Base-by-base conservation (phyloP, 2,113 vertebrate species). In the Ranitomeya imitator region DNA sequence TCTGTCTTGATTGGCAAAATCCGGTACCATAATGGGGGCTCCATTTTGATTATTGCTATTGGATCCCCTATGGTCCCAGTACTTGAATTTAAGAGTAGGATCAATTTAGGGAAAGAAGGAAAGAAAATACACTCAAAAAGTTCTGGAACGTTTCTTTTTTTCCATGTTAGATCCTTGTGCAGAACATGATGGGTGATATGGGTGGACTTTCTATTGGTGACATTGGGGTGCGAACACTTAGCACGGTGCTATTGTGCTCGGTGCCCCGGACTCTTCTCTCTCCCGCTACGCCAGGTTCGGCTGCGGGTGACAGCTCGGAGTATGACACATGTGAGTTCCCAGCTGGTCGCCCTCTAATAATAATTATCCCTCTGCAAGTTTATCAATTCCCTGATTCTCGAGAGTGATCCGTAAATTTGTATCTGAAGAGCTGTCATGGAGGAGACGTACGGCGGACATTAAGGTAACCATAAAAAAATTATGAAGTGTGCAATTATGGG, bases 401-500 rank as follows among this genome's bases (percentile, higher is more conserved):
- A n/a, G 31, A 7, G 52, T 51, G 19, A 61, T 78, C 16, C 18
- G 21, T 23, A 73, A 60, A 31, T 59, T 77, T 76, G 52, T 19
- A 13, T 51, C 80, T 61, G 16, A 8, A 51, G 31, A 88, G 55
- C 67, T 76, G 67, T 83, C 86, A 52, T 12, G 12, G 12, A n/a
- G 79, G 8, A 88, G 63, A 83, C 78, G 8, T 61, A 83, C 55
- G 13, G 69, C 55, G 60, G 69, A 74, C 79, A 88, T 88, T 83
- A 83, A 83, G 65, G 45, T 74, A 54, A 37, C 79, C 86, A 76
- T 83, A 83, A 88, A 88, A 85, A 88, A 88, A 88, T 88, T 61
- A 88, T 63, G 54, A 82, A 82, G 67, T 82, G 73, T 63, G 67
- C 79, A 88, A 88, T 88, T 88, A 88, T 51, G 79, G 79, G 79